Base-by-base conservation (phyloP, 2,888 invertebrate species). In the Nephrotoma guestfalica region DNA sequence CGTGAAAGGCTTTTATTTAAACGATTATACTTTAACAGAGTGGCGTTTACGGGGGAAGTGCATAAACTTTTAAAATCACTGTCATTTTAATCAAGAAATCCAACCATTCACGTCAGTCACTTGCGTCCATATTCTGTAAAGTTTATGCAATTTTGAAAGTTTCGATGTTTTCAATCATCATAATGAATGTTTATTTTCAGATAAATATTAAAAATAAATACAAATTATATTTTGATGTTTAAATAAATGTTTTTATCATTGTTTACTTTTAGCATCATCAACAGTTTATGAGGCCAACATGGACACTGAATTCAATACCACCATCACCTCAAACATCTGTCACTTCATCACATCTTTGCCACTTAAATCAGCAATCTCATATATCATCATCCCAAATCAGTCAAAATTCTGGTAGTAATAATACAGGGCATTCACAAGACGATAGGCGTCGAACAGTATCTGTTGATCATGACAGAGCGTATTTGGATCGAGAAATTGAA, bases 291-390 rank as follows among this genome's bases (percentile, higher is more conserved):
- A 87, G 86, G 86, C 86, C 88, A 85, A 87, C 87, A 41, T 88
- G 88, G 88, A 86, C 87, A 30, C 86, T 88, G 84, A 88, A 88
- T 86, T 85, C 88, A 43, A 83, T 88, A 71, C 87, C 88, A 42
- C 88, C 87, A 13, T 87, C 87, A 51, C 88, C 87, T 86, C 87
- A 86, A 15, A 85, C 51, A 41, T 51, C 86, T 41, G 86, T 87
- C 85, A 45, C 87, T 86, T 86, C 87, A 86, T 85, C 86, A 40
- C 87, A 87, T 87, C 71, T 87, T 86, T 86, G 45, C 86, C 57
- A 57, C 30, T 18, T 57, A 57, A 57, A 30, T 7, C 57, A 57
- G 57, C 57, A 57, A 86, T 87, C 87, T 86, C 87, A 87, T 51
- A 87, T 87, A 71, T 86, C 87, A 86, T 86, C 87, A 51, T 43